Conservation (phyloP, 2,888 invertebrate genomes). For the Griposia aprilina region DNA sequence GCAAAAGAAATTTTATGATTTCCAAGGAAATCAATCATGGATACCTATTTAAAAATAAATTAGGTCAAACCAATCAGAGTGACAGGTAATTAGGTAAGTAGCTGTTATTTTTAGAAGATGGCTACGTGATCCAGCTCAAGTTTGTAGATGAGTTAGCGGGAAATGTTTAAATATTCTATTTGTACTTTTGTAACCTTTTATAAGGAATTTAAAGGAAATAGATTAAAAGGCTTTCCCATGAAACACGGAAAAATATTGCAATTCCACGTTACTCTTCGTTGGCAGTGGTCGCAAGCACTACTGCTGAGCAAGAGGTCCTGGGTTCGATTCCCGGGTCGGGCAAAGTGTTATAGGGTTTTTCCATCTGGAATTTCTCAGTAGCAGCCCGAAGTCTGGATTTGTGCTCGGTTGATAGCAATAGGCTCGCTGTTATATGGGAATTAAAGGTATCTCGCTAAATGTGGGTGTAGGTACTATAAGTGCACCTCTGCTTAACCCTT, state of each 20-base stretch:
- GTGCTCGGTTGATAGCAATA: background rate
- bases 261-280: background rate
- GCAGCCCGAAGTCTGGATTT: too few relatives aligned
- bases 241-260: background rate
- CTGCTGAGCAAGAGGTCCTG: background rate
- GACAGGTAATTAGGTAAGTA: slow-evolving; percentile 5
- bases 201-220: background rate
- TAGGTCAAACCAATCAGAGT: background rate
- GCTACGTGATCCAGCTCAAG: background rate
- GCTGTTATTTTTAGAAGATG: slow-evolving; percentile 7
- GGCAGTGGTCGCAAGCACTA: background rate
- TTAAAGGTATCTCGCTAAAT: background rate
- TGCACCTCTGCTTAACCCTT: background rate
- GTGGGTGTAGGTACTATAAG: too few relatives aligned
- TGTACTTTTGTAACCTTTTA: background rate
- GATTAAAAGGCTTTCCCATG: background rate
- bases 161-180: background rate
- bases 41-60: background rate
- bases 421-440: background rate
- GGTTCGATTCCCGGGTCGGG: background rate
- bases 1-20: background rate
- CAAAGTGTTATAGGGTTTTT: background rate
- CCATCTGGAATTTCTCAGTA: background rate
- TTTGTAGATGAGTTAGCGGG: background rate
- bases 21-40: background rate